Percentiles rank a stretch among this genome's conserved stretches.
Conservation (phyloP, 2,113 vertebrate species). For the Amazona guildingii region DNA sequence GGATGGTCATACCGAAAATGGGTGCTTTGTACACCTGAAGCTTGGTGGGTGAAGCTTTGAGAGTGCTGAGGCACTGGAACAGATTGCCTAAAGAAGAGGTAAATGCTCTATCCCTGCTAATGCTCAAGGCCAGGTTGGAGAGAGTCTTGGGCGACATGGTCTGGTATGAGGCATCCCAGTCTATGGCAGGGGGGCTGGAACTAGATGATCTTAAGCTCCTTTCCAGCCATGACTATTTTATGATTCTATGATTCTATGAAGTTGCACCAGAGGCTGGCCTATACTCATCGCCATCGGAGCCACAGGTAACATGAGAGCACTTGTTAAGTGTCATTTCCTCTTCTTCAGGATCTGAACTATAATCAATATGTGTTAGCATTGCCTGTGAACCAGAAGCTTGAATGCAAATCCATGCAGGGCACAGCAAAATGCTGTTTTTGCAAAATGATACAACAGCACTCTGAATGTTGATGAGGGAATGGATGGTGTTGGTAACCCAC, state of each 20-base stretch:
- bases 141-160: neutral
- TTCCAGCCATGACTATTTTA: neutral
- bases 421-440: neutral
- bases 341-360: neutral
- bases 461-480: neutral
- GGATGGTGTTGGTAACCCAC: neutral
- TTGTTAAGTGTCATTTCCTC: neutral
- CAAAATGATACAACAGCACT: neutral
- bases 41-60: neutral
- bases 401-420: neutral
- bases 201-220: neutral
- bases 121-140: neutral
- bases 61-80: neutral
- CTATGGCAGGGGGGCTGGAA: neutral
- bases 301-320: neutral
- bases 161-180: neutral
- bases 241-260: neutral
- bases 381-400: neutral
- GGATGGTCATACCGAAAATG: neutral
- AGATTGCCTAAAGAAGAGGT: neutral
- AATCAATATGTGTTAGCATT: neutral
- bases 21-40: neutral
- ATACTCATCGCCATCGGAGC: neutral
- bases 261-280: neutral
- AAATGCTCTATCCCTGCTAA: neutral